Base-by-base conservation (phyloP, 2,888 invertebrate species). In the Sicus ferrugineus region DNA sequence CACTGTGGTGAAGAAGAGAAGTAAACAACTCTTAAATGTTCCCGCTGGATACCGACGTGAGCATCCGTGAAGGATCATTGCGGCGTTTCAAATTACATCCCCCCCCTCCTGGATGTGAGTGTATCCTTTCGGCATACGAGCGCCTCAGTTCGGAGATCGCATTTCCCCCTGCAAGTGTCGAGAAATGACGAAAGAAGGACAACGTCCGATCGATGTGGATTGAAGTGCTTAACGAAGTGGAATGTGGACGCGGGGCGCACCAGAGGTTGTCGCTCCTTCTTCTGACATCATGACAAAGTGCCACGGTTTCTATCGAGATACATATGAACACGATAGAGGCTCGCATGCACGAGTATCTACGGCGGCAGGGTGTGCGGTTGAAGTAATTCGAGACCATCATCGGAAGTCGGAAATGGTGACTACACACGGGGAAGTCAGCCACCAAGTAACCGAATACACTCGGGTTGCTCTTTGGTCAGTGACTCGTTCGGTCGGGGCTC, bases 151-250 rank as follows among this genome's bases (percentile, higher is more conserved):
- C 58, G 62, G 38, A 50, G 68, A 59, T 69, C 67, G 58, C 42
- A 58, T 66, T 66, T 66, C 66, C 19, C 42, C 9, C 23, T n/a
- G 16, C 14, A 21, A 31, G 34, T 48, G 19, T 21, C 28, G 31
- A 34, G 23, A 23, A 50, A 50, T 26, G 56, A 42, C 38, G 42
- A 7, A 26, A 9, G 46, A 56, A 56, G 56, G 38, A 66, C 46
- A 56, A 38, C 19, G 66, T 38, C 42, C 58, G 28, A 54, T 38
- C 54, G 73, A 73, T 71, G 69, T 76, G 79, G 74, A 76, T 81
- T 80, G 81, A 80, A 78, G 79, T 79, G 81, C 74, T 80, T 77
- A 82, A 80, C 80, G 81, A 82, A 81, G 80, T 80, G 81, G 80
- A 81, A 82, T 77, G 75, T 78, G 73, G 9, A n/a, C 23, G 42